Base-by-base conservation (phyloP, 2,113 vertebrate genomes). In the Oncorhynchus gorbuscha region DNA sequence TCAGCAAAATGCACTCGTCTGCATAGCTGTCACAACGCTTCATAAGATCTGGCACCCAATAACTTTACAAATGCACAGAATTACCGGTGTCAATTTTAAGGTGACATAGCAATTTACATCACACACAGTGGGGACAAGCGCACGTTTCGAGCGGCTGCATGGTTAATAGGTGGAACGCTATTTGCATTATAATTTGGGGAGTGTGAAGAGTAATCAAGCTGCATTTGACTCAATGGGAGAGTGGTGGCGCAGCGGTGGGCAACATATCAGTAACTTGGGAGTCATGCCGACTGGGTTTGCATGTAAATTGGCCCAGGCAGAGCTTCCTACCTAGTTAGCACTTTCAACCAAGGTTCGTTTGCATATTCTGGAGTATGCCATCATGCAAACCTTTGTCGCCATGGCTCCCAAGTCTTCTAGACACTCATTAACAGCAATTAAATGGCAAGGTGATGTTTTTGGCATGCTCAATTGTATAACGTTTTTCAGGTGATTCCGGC, bases 21-120 rank as follows among this genome's bases (percentile, higher is more conserved):
- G 87, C 87, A 89, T 83, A 85, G 85, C 85, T 85, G 87, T 89
- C 87, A 87, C 70, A 88, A 85, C 76, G 79, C 71, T 82, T 89
- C 86, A 84, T 76, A 83, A 79, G 83, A 87, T 81, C 78, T 83
- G 86, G 84, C 79, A 84, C 79, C 83, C 84, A 88, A 88, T 86
- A 85, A 86, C 86, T 88, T 86, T 79, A 86, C 88, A 86, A 45
- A 89, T 89, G 86, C 83, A 83, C 86, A 87, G 86, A 87, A 89
- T 89, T 89, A 84, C 88, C 76, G 73, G 84, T 89, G 88, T 89
- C 88, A 86, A 79, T 89, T 89, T 87, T 89, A 88, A 89, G 87
- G 88, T 88, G 88, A 89, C 88, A 89, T 85, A 81, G 84, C 86
- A 87, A 89, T 87, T 89, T 89, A 89, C 86, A 87, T 86, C 88